Evolutionary conservation across 1,140 invertebrate genomes (phyloP).

Genomic region (Pogonognathellus flavescens): DNA sequence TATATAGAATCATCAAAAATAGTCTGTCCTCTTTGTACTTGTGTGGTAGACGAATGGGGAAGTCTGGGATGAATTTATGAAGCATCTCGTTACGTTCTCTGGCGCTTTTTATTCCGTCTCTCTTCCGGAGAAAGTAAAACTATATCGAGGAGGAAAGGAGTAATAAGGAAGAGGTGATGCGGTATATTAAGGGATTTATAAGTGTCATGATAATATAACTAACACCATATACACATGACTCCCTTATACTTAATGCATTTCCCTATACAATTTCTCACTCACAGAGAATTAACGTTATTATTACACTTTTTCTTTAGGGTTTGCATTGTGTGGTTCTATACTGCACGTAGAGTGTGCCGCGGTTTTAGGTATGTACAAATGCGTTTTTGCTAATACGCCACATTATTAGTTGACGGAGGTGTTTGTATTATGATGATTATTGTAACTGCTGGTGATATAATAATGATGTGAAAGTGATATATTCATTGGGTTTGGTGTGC

Average conservation of each 20-base stretch:
- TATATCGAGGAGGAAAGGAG: neutral
- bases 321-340: too few relatives aligned
- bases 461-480: constrained; percentile 23
- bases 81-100: constrained; percentile 14
- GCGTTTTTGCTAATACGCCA: too few relatives aligned
- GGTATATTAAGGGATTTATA: constrained; percentile 18
- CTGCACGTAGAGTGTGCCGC: too few relatives aligned
- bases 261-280: too few relatives aligned
- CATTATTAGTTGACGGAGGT: too few relatives aligned
- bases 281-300: too few relatives aligned
- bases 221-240: neutral
- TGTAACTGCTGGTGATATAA: neutral
- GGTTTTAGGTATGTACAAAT: neutral
- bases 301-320: too few relatives aligned
- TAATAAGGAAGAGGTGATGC: neutral
- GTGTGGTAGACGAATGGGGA: neutral
- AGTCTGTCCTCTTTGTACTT: neutral
- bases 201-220: constrained; percentile 19
- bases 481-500: constrained; percentile 7
- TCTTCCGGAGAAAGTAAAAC: neutral
- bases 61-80: constrained; percentile 1
- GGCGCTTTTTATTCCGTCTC: neutral
- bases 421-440: too few relatives aligned
- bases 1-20: too few relatives aligned
- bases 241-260: too few relatives aligned